Evolutionary conservation across 2,888 invertebrate genomes (phyloP).

Genomic region (Patella depressa): DNA sequence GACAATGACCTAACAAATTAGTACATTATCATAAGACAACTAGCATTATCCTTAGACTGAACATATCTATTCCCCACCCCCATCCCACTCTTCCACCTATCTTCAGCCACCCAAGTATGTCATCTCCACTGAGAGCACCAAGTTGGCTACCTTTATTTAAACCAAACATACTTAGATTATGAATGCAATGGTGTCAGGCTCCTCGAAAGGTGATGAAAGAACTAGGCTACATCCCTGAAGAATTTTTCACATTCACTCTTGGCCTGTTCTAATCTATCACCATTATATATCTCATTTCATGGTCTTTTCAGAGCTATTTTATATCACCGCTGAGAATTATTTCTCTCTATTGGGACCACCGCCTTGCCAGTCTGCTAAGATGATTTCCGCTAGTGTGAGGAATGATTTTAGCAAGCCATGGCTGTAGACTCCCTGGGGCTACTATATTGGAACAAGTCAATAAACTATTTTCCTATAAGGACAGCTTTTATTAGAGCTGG

Average conservation of each 20-base stretch:
- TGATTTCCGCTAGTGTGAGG: constrained; percentile 32
- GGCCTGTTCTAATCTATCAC: constrained; percentile 55
- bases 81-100: constrained; percentile 31
- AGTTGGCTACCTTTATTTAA: no score
- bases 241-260: constrained; percentile 39
- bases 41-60: constrained; percentile 16
- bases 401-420: constrained; percentile 18
- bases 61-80: constrained; percentile 36
- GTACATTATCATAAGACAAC: no score
- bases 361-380: constrained; percentile 31
- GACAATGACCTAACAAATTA: no score
- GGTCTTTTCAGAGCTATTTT: constrained; percentile 48
- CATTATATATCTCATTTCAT: constrained; percentile 52
- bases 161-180: no score
- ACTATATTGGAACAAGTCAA: constrained; percentile 19
- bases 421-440: constrained; percentile 19
- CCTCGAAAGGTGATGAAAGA: constrained; percentile 5
- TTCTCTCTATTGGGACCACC: constrained; percentile 30
- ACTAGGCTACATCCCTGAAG: constrained; percentile 39
- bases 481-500: constrained; percentile 7
- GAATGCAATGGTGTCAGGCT: no score
- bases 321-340: constrained; percentile 41
- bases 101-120: constrained; percentile 41
- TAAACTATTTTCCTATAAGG: constrained; percentile 20
- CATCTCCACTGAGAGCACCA: constrained; percentile 31